A percentile compares a stretch with the other conserved stretches of the same genome.
Conservation (phyloP, 1,140 invertebrate species). For the Penaeus chinensis region DNA sequence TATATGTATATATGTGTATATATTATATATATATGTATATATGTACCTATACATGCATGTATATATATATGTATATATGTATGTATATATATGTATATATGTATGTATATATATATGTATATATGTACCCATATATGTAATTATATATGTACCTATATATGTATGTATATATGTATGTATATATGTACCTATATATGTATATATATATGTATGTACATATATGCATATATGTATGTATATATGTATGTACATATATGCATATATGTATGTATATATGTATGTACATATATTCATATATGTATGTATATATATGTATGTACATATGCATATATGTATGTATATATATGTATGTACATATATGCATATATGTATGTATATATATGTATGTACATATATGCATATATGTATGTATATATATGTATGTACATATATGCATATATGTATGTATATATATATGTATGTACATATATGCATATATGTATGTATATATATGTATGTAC, state of each 20-base stretch:
- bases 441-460: background rate
- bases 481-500: background rate
- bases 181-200: background rate
- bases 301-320: background rate
- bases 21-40: background rate
- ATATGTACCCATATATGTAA: too few relatives aligned
- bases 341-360: background rate
- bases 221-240: background rate
- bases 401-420: background rate
- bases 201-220: background rate
- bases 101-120: background rate
- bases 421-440: background rate
- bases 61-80: background rate
- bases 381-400: background rate
- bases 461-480: background rate
- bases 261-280: background rate
- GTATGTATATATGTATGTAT: background rate
- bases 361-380: background rate
- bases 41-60: background rate
- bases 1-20: too few relatives aligned
- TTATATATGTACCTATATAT: too few relatives aligned
- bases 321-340: background rate
- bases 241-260: too few relatives aligned
- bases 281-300: background rate
- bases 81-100: background rate